Percentiles rank a stretch among this genome's conserved stretches.
Conservation (phyloP, 2,888 invertebrate species). For the Drosophila niveifrons region DNA sequence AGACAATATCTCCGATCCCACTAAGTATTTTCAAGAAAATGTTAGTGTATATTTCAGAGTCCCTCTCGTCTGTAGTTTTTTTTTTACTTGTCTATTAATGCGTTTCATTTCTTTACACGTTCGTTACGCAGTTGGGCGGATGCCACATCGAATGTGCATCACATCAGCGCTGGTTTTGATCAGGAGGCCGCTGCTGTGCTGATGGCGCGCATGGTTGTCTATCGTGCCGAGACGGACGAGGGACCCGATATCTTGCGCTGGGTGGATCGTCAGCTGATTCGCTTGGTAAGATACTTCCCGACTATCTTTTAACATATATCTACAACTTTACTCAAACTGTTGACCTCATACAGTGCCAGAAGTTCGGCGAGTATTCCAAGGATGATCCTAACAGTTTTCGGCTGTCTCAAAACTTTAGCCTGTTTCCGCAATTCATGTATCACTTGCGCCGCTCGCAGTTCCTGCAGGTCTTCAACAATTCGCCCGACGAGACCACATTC, state of each 20-base stretch:
- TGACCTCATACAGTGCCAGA: slow-evolving; percentile 90
- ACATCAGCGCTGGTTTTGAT: slow-evolving; percentile 97
- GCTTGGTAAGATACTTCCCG: slow-evolving; percentile 89
- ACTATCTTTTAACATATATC: no score
- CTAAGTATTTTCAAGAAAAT: no score
- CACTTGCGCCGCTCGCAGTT: slow-evolving; percentile 99
- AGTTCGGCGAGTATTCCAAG: slow-evolving; percentile 99
- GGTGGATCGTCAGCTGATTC: slow-evolving; percentile 98
- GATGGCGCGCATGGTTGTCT: slow-evolving; percentile 98
- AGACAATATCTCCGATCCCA: no score
- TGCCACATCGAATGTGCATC: slow-evolving; percentile 94
- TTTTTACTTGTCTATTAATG: not conserved
- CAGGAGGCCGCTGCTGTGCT: slow-evolving; percentile 99
- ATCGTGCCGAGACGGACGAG: slow-evolving; percentile 97
- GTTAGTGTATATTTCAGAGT: no score
- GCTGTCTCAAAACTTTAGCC: slow-evolving; percentile 97
- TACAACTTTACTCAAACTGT: no score
- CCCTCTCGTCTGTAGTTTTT: no score
- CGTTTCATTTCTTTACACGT: not conserved
- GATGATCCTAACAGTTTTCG: slow-evolving; percentile 99
- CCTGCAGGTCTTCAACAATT: slow-evolving; percentile 99
- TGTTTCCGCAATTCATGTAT: slow-evolving; percentile 99
- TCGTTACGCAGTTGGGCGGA: slow-evolving; percentile 93
- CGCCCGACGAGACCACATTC: slow-evolving; percentile 99
- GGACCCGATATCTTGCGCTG: slow-evolving; percentile 99